Conservation (phyloP, 1,140 invertebrate genomes). For the Prorops nasuta region DNA sequence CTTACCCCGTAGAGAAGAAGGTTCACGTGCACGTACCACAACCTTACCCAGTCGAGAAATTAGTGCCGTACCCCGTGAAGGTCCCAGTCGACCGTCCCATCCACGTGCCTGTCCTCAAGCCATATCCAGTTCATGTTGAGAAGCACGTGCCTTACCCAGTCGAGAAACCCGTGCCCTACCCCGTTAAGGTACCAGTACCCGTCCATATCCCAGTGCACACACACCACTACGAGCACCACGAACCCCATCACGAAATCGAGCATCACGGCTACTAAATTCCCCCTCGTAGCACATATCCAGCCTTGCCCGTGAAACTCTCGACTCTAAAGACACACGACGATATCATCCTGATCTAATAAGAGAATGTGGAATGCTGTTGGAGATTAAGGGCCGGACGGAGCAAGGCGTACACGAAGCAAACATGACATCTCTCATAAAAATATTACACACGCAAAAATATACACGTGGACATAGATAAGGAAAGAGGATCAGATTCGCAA, state of each 20-base stretch:
- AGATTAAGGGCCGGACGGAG: too few species aligned
- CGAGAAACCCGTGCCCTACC: conserved; percentile 68
- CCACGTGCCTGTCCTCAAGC: conserved; percentile 56
- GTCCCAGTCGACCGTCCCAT: conserved; percentile 62
- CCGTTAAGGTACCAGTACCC: conserved; percentile 62
- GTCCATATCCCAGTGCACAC: conserved; percentile 53
- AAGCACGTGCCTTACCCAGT: conserved; percentile 67
- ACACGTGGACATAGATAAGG: too few species aligned
- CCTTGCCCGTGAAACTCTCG: too few species aligned
- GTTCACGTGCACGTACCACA: conserved; percentile 65
- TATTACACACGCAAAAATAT: too few species aligned
- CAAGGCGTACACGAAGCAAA: too few species aligned
- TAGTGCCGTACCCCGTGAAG: conserved; percentile 62
- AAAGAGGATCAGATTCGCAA: too few species aligned
- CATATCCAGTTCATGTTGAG: conserved; percentile 66
- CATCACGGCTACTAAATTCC: conserved; percentile 14
- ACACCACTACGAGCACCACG: conserved; percentile 41
- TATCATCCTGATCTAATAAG: too few species aligned
- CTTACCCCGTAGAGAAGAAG: conserved; percentile 66
- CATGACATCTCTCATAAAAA: too few species aligned
- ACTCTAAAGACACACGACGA: too few species aligned
- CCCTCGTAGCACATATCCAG: not conserved
- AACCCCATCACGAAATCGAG: conserved; percentile 11
- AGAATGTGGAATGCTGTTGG: too few species aligned
- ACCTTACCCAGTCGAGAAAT: conserved; percentile 62